Evolutionary conservation across 1,140 invertebrate species (phyloP), one percentile per base, ranked within the genome.

Genomic region (Potamilus streckersoni): DNA sequence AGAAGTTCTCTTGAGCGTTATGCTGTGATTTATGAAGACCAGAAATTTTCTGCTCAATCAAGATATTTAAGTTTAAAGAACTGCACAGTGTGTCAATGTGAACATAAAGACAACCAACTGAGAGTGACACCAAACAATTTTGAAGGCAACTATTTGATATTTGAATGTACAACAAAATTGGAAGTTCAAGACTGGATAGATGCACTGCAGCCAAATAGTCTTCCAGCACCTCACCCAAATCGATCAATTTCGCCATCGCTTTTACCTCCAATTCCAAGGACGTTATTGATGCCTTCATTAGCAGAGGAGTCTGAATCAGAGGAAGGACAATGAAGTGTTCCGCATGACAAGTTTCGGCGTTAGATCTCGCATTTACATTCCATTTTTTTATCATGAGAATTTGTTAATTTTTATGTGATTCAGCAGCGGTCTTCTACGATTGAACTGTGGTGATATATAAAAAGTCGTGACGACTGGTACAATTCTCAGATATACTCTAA

Each of bases 61-160:
- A n/a, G n/a, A n/a, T n/a, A n/a, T n/a, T n/a, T n/a, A n/a, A n/a
- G n/a, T n/a, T n/a, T n/a, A n/a, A n/a, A n/a, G n/a, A n/a, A n/a
- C n/a, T n/a, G n/a, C n/a, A 3, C 2, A 38, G n/a, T 80, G 27
- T 64, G 62, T 23, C 70, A 56, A 62, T 49, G 17, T n/a, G 60
- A 58, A 15, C 71, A 55, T 3, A 71, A 71, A 23, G 63, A 70
- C 17, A 76, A 60, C n/a, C 74, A 80, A 31, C 23, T 80, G 19
- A 62, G 74, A 55, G 74, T 80, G 2, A 73, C 76, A 16, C 60
- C 70, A 38, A 80, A 80, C 69, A 71, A 80, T 62, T 78, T 67
- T 69, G 79, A 80, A 31, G 79, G 79, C 5, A 77, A 76, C 12
- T 71, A 63, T 74, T 69, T 80, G 14, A 61, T 69, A n/a, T 74